A percentile compares a stretch with the other conserved stretches of the same genome.
These are phyloP conservation scores for Philaethria dido DNA, from an alignment of 2,888 invertebrate species.

Conservation along the genomic window DNA sequence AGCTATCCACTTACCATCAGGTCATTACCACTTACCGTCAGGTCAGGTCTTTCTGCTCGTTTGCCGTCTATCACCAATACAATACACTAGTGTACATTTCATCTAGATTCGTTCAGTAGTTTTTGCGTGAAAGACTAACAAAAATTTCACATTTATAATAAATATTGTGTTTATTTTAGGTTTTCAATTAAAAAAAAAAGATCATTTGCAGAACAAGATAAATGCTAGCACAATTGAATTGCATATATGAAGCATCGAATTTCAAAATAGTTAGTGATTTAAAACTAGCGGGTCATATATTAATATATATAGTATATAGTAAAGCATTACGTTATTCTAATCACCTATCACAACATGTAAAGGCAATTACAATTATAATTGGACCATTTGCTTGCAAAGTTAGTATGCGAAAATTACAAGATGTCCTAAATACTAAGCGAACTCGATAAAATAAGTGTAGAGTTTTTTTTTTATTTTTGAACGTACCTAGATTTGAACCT, in stretches of 20 bases:
- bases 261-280: conserved; percentile 23
- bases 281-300: conserved; percentile 31
- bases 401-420: conserved; percentile 52
- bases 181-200: neutral
- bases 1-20: no score
- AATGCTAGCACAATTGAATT: conserved; percentile 30
- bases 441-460: neutral
- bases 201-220: conserved; percentile 25
- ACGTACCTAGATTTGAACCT: neutral
- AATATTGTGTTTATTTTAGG: no score
- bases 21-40: no score
- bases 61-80: no score
- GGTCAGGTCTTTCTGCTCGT: no score
- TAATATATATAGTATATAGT: conserved; percentile 36
- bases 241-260: conserved; percentile 23
- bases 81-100: no score
- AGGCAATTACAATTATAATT: conserved; percentile 77
- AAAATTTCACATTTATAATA: no score
- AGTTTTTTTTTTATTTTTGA: neutral
- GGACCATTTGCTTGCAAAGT: conserved; percentile 79
- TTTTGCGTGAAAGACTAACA: no score
- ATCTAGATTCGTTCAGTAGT: no score
- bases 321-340: conserved; percentile 43
- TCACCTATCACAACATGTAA: conserved; percentile 79
- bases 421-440: conserved; percentile 38